Base-by-base conservation (phyloP, 92 coral and sea anemone genomes). In the Pocillopora grandis region DNA sequence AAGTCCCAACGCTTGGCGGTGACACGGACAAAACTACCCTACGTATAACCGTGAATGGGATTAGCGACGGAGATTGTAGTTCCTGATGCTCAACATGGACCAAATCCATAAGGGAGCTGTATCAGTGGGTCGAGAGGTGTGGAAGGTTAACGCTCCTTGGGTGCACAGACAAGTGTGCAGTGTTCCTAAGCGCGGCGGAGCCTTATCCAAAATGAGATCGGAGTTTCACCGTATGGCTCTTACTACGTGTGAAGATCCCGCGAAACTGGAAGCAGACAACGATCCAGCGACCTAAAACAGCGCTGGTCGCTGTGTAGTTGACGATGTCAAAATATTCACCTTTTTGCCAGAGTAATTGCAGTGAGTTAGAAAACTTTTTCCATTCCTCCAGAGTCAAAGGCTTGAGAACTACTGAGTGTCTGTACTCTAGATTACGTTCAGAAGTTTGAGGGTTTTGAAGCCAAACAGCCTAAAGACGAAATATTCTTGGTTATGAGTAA, bases 21-120 rank as follows among this genome's bases (percentile, higher is more conserved):
- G 31, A 79, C 86, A 3, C 76, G 86, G 31, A 83, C 86, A 55
- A 83, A 83, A 75, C 80, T 83, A 48, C 86, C 86, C 3, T 83
- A 59, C 57, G 86, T 83, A 20, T 83, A 63, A 35, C 36, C 18
- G 62, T 27, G n/a, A 57, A 14, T 9, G 0, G 52, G 64, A 62
- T 2, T 42, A 7, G 58, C 10, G 49, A 13, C 36, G 35, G 33
- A 52, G 19, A n/a, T 58, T 57, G 14, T 33, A 23, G 36, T 23
- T 31, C 18, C 36, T 70, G 58, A 69, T 17, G 58, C 60, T 19
- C 37, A 18, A 20, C 31, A 17, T 6, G 42, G 21, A 16, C 31
- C 13, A 5, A 27, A 62, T 14, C 37, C 58, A 35, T 36, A 14
- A 31, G 12, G 2, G 35, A 9, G 58, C 1, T 35, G 58, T 42